These are phyloP conservation scores for Entelurus aequoreus DNA, from an alignment of 2,113 vertebrate species.

Conservation along the genomic window DNA sequence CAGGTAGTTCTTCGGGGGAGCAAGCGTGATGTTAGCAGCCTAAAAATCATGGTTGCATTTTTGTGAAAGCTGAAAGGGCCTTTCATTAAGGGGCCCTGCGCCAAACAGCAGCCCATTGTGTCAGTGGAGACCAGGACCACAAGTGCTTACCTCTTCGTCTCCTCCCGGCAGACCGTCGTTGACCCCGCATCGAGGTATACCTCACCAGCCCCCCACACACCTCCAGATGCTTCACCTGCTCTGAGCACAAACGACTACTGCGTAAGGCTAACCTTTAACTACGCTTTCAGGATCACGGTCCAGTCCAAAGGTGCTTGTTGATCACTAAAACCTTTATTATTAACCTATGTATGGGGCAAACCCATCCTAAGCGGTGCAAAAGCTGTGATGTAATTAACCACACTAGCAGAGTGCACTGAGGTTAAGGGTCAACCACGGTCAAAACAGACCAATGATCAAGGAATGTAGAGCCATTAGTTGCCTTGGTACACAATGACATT, in stretches of 20 bases:
- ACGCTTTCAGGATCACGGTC: constrained; percentile 43
- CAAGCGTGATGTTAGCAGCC: constrained; percentile 10
- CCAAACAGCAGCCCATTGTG: constrained; percentile 41
- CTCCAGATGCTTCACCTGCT: constrained; percentile 5
- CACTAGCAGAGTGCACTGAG: background rate
- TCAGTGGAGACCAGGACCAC: background rate
- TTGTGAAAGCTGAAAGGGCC: constrained; percentile 49
- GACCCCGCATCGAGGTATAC: constrained; percentile 26
- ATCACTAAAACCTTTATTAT: background rate
- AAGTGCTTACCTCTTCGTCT: constrained; percentile 46
- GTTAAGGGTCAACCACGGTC: background rate
- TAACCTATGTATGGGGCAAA: background rate
- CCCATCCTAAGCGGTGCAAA: background rate
- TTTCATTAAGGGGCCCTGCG: constrained; percentile 45
- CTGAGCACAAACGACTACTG: constrained; percentile 19
- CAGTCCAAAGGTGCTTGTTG: constrained; percentile 55
- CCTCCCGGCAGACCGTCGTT: constrained; percentile 19
- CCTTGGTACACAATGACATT: no score
- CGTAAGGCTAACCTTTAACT: constrained; percentile 52
- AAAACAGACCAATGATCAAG: background rate
- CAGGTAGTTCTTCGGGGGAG: background rate
- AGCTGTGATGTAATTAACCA: constrained; percentile 12
- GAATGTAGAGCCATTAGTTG: no score
- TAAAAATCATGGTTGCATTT: constrained; percentile 19
- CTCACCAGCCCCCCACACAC: background rate